Evolutionary conservation across 2,888 invertebrate species (phyloP).

Genomic region (Aporophyla nigra): DNA sequence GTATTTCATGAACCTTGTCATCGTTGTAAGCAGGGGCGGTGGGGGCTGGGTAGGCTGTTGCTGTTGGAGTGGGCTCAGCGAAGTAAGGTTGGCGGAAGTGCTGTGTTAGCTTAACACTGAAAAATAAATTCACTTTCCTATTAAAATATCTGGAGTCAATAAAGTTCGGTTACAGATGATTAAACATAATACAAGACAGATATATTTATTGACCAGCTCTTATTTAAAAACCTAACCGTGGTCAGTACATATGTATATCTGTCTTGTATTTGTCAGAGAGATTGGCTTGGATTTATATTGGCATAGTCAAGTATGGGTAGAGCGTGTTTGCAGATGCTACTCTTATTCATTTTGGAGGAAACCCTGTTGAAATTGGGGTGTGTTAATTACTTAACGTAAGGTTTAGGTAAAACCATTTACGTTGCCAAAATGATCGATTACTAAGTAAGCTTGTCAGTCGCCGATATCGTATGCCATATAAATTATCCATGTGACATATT

Average conservation of each 20-base stretch:
- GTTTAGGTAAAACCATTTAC: neutral
- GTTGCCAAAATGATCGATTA: neutral
- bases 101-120: slow-evolving; percentile 80
- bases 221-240: no score
- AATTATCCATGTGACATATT: neutral
- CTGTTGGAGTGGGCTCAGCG: slow-evolving; percentile 70
- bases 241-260: neutral
- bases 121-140: slow-evolving; percentile 54
- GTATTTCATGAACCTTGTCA: slow-evolving; percentile 75
- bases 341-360: neutral
- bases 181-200: no score
- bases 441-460: neutral
- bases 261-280: neutral
- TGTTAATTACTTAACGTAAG: neutral
- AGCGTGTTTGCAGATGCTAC: neutral
- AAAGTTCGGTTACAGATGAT: no score
- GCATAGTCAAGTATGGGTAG: no score
- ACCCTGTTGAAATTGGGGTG: neutral
- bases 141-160: neutral
- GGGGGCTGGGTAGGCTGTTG: slow-evolving; percentile 45
- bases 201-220: no score
- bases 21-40: slow-evolving; percentile 69
- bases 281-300: neutral
- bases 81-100: slow-evolving; percentile 73
- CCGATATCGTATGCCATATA: neutral